Evolutionary conservation across 2,113 vertebrate genomes (phyloP), one percentile per base, ranked within the genome.

Genomic region (Paratilapia polleni): DNA sequence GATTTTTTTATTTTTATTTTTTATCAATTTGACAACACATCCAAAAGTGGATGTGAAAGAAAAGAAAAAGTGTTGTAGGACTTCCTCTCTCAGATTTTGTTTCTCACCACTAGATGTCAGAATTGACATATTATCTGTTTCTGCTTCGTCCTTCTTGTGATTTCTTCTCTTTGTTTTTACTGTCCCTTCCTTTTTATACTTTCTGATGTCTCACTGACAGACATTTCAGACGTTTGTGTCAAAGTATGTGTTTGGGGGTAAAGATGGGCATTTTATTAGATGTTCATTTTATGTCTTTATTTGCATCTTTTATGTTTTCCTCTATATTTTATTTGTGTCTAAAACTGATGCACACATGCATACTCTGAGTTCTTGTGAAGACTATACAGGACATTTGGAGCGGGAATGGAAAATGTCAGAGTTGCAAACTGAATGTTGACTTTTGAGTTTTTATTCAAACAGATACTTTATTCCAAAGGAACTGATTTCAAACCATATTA

Each of bases 21-120:
- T 41, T 12, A 0, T 43, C 63, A 24, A n/a, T 4, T 66, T 47
- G 17, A 38, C 38, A 68, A 26, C 38, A 26, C 63, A 43, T 24
- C n/a, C 36, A 66, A n/a, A n/a, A 4, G 1, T 17, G 43, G n/a
- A 11, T 68, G 63, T 47, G 63, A 26, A 22, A 41, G 20, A 41
- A 63, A 22, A 38, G 62, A 63, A 64, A 64, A 38, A 49, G 15
- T 17, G 17, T 19, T 52, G 49, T 6, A 52, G 6, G 6, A 52
- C 15, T 6, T 8, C 6, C 6, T 47, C 38, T 0, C 26, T 63
- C 38, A 49, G 28, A 63, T 62, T 78, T 20, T 19, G 81, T 88
- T 84, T 93, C 90, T 66, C 84, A 83, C 78, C 62, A 84, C 88
- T 5, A 62, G 74, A 58, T 94, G 88, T 60, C 90, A 87, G 79